Base-by-base conservation (phyloP, 2,113 vertebrate genomes). In the Falco punctatus region DNA sequence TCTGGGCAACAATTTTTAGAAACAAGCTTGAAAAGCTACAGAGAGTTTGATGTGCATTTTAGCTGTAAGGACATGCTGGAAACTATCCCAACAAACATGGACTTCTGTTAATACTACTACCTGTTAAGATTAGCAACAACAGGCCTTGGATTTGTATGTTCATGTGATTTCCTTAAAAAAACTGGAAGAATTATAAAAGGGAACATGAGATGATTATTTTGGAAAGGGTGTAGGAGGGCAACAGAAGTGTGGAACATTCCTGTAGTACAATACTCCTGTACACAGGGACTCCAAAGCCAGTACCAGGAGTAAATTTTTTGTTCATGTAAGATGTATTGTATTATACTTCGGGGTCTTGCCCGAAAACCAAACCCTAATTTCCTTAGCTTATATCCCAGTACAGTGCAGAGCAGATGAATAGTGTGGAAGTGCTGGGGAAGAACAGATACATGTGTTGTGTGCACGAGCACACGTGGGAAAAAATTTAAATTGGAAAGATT, bases 81-180 rank as follows among this genome's bases (percentile, higher is more conserved):
- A 90, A 54, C 44, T 42, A 46, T 59, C 62, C 44, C 75, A 93
- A 21, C 27, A 72, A 58, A 62, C 15, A 7, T 5, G 13, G 64
- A 15, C 44, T 77, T 90, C 65, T 81, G 46, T 80, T 74, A 66
- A 64, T 72, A 26, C 49, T 81, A 35, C 33, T 26, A n/a, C 33
- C 19, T 2, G 1, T 74, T 71, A 72, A 69, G 27, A 62, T 70
- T 20, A 72, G 70, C 65, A 77, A 15, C 70, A 87, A 65, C 32
- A 91, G 67, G 70, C 49, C 70, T 92, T 81, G 58, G 44, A 67
- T 79, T 75, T 79, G 32, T 78, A 8, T 57, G 33, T 72, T 82
- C 92, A 58, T 77, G 95, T 86, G 83, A 51, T 28, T 89, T 74
- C 64, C 51, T 73, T 83, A 3, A 6, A 35, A 95, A 84, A 74